Conservation (phyloP, 2,797 vertebrate species). For the Argentina silus region DNA sequence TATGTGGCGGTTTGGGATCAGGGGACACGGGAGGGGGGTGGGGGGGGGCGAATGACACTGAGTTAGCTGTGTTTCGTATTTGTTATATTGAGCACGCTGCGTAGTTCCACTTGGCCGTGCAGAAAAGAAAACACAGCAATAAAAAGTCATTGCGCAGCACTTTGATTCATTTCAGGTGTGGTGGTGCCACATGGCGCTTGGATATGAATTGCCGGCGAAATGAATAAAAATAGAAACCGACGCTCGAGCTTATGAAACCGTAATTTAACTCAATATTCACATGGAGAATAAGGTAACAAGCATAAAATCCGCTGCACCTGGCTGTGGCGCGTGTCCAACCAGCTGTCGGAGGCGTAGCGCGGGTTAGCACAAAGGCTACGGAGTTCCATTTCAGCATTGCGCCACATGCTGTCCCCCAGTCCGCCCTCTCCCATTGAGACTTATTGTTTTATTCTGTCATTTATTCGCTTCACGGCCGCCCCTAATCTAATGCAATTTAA, state of each 20-base stretch:
- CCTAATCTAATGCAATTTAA: conserved; percentile 76
- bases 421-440: conserved; percentile 52
- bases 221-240: conserved; percentile 49
- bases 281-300: conserved; percentile 67
- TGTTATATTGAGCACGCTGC: conserved; percentile 39
- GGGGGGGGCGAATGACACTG: conserved; percentile 51
- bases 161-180: conserved; percentile 64
- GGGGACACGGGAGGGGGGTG: conserved; percentile 57
- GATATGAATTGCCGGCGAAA: conserved; percentile 54
- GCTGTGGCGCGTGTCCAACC: conserved; percentile 56
- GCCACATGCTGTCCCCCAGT: conserved; percentile 34
- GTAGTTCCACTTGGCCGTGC: conserved; percentile 51
- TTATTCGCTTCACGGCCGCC: conserved; percentile 71
- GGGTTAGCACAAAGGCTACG: not conserved
- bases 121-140: conserved; percentile 42
- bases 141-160: conserved; percentile 58
- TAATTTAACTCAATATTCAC: conserved; percentile 65
- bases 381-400: conserved; percentile 12
- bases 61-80: conserved; percentile 55
- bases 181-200: conserved; percentile 32
- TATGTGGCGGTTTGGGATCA: conserved; percentile 60
- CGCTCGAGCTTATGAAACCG: conserved; percentile 54
- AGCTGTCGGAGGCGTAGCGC: conserved; percentile 38
- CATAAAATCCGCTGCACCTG: conserved; percentile 68
- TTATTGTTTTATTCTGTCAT: conserved; percentile 79